Evolutionary conservation across 2,113 vertebrate species (phyloP), one percentile per base, ranked within the genome.

Genomic region (Corvus moneduloides): DNA sequence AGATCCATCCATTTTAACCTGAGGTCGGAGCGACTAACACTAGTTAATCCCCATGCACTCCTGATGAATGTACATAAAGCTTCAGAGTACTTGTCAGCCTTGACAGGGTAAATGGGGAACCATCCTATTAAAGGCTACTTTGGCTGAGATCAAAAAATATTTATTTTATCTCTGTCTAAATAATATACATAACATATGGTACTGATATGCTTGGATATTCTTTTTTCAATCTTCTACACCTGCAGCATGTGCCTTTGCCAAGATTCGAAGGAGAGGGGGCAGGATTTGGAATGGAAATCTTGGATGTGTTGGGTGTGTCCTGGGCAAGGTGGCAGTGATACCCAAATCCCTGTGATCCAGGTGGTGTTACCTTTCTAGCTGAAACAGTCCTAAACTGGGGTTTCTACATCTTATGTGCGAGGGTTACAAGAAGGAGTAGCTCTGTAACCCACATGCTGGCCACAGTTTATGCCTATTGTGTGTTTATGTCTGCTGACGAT

Each of bases 261-360:
- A 51, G 43, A 48, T 51, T 63, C 33, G 64, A 55, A 80, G 23
- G 46, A 87, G 5, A 61, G 20, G 3, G 20, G 39, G 1, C 14
- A 43, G 27, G n/a, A 72, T 90, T 92, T 64, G 4, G 13, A 80
- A 32, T 48, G 43, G 41, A 83, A 76, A 52, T 85, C 39, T 56
- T 92, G 54, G 16, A 11, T 68, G 12, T 22, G 8, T 26, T 69
- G 4, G 39, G 14, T 32, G 28, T 19, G 24, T 93, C 35, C 24
- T 54, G 55, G 8, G 5, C 27, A 51, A 72, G n/a, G 48, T 59
- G 48, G 10, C 61, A 67, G 28, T 22, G 41, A 52, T 52, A 51
- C 3, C 16, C 27, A 64, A 35, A 35, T 68, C 30, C 19, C 1
- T 78, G 35, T 56, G 48, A 33, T 71, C 17, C 0, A 0, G 1